These are phyloP conservation scores for Oryctolagus cuniculus DNA, from an alignment of 2,113 vertebrate species.

Conservation along the genomic window mOryCun1.1 NC_091432.1:236646501-236647000, in stretches of 20 bases:
- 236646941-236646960: background rate
- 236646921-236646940: too few species aligned
- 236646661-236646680: background rate
- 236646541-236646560: too few species aligned
- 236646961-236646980: background rate
- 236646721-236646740: background rate
- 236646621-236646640: background rate
- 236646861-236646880: too few species aligned
- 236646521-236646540: too few species aligned
- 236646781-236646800: background rate
- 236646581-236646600: too few species aligned
- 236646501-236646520: background rate
- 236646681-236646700: background rate
- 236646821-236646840: background rate
- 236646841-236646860: too few species aligned
- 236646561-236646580: too few species aligned
- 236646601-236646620: background rate
- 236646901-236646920: too few species aligned
- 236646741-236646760: too few species aligned
- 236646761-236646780: too few species aligned
- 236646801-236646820: rapidly evolving
- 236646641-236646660: background rate
- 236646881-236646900: too few species aligned
- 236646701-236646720: background rate
- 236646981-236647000: background rate